Base-by-base conservation (phyloP, 2,797 vertebrate genomes). In the Dallia pectoralis region DNA sequence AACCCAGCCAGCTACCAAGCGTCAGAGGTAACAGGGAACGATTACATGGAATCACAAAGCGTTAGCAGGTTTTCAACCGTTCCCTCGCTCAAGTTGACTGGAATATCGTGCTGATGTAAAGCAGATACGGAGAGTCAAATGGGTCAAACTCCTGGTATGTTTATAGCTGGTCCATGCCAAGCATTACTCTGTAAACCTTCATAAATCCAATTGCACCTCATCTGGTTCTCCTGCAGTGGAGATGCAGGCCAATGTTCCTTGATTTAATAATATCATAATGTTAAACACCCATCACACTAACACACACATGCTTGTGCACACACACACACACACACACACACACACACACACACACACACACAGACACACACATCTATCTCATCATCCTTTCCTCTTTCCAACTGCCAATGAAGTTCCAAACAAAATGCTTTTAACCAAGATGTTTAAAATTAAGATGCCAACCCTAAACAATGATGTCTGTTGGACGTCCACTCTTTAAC, bases 1-100 rank as follows among this genome's bases (percentile, higher is more conserved):
- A 80, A 75, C 79, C 49, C 65, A 64, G 53, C 56, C n/a, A 19
- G n/a, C n/a, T 22, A 25, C 53, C 64, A 30, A 68, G 59, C 30
- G 14, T 6, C 16, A 16, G 19, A 44, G n/a, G 33, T 16, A 56
- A 59, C 7, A n/a, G 33, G 64, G 63, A 2, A 75, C 72, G 77
- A 83, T 67, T 40, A 22, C 33, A 22, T 44, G n/a, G 5, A 14
- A 44, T 75, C 79, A 81, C 80, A 84, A 72, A 80, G 66, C 19
- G 53, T 82, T 85, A 77, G 79, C 79, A 80, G 73, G 25, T 83
- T 75, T 75, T 78, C 79, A 83, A 86, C 73, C 84, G 74, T 22
- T 30, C n/a, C 72, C 33, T 40, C 87, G 30, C 25, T 6, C 29
- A 16, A 85, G 85, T 74, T 85, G 83, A 80, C 82, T 69, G 9